A percentile compares a stretch with the other conserved stretches of the same genome.
Conservation (phyloP, 2,888 invertebrate species). For the Rotaria magnacalcarata region DNA sequence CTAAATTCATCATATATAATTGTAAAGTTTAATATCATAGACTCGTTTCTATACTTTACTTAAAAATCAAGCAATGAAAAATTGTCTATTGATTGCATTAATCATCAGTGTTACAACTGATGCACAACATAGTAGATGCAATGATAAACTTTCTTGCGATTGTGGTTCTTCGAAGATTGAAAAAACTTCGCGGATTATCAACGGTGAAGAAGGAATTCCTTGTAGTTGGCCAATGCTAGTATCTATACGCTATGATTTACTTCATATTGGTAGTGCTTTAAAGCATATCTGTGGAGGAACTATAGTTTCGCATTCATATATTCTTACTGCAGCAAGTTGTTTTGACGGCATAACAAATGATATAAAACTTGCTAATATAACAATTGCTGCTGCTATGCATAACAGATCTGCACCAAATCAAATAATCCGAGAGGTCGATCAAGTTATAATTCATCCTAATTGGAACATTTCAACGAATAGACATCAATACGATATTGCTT, state of each 20-base stretch:
- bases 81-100: not conserved
- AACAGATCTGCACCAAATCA: not conserved
- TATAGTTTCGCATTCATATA: not conserved
- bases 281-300: conserved; percentile 2
- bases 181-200: not conserved
- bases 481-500: not conserved
- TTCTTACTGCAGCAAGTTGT: conserved; percentile 31
- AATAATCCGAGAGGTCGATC: not conserved
- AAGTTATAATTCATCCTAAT: not conserved
- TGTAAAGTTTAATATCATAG: no score
- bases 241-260: not conserved
- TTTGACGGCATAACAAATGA: not conserved
- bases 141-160: not conserved
- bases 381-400: not conserved
- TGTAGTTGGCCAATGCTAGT: not conserved
- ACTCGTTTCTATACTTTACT: no score
- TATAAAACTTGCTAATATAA: not conserved
- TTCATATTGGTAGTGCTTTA: not conserved
- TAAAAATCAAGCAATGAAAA: not conserved
- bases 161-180: not conserved
- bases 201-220: not conserved
- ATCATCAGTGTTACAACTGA: not conserved
- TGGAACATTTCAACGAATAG: no score
- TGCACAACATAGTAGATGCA: not conserved
- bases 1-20: no score